Evolutionary conservation across 2,797 vertebrate species (phyloP), one percentile per base, ranked within the genome.

Genomic region (Odontamblyopus rebecca): DNA sequence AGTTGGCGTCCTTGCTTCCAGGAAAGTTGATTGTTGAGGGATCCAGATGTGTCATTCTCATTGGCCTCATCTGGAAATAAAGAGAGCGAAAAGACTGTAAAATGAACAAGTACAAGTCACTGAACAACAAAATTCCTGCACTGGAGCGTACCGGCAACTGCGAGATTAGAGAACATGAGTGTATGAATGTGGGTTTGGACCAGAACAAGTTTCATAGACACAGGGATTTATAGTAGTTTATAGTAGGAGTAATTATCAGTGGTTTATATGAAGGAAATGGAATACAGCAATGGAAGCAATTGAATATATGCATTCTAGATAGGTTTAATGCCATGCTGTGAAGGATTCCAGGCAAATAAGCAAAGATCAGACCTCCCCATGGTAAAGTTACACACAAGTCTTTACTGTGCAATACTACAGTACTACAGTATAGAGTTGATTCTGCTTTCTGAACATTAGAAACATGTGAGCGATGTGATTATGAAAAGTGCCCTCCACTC

Each of bases 1-100:
- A 99, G 95, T 81, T 99, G 97, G 1, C 97, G 94, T 67, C 97
- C 97, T 92, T 99, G 98, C 90, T 98, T 99, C 97, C 98, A 98
- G 90, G 97, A 98, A 92, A 99, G 93, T 87, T 98, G 98, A 93
- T 96, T 99, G 87, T 98, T 99, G 64, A 96, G 95, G 6, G 94
- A 91, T 91, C 95, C 88, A 90, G 96, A 81, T 88, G 86, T 87
- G 83, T 99, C 97, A 26, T 96, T 96, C 85, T 99, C 98, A 78
- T 97, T 99, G 84, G 95, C 94, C 88, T 98, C 98, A 92, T 99
- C 98, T 99, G 93, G 68, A 92, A 90, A 83, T 69, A 93, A 74
- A 50, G 72, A 82, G 74, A 27, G 75, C 71, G 71, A 80, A 71
- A 86, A 77, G 86, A 68, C 41, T 74, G 61, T 60, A 61, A 61